Evolutionary conservation across 2,797 vertebrate species (phyloP).

Genomic region (Rhinogobio ventralis): DNA sequence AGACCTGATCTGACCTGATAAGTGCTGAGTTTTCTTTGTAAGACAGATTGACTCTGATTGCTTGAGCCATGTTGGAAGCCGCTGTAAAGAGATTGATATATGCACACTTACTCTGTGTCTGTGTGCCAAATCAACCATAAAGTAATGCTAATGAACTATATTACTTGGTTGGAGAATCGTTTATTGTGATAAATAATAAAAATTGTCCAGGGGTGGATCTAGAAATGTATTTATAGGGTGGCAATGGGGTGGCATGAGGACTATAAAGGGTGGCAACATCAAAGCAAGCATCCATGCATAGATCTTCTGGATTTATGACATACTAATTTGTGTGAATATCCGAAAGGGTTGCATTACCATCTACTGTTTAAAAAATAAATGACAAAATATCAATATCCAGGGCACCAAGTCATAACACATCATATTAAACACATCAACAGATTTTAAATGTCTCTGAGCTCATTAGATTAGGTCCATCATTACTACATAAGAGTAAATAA

Average conservation of each 20-base stretch:
- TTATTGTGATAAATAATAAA: background rate
- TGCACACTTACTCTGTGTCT: background rate
- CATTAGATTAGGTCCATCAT: background rate
- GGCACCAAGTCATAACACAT: background rate
- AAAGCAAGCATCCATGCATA: background rate
- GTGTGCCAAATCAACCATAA: background rate
- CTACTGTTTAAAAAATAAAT: no score
- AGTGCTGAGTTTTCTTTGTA: background rate
- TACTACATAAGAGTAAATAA: background rate
- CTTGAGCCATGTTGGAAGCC: background rate
- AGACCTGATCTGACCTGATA: background rate
- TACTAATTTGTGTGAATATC: background rate
- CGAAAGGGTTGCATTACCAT: background rate
- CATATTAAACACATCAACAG: background rate
- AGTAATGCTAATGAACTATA: background rate
- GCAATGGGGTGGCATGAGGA: background rate
- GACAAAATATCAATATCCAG: background rate
- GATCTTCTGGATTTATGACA: background rate
- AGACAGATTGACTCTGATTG: background rate
- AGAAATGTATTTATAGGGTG: background rate
- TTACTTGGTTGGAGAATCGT: background rate
- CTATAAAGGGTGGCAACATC: background rate
- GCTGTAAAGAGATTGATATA: background rate
- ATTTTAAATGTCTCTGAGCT: background rate
- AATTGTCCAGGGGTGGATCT: background rate